Percentiles rank a stretch among this genome's conserved stretches.
Evolutionary conservation across 2,888 invertebrate genomes (phyloP).

Genomic region (Drosophila neoperkinsi): DNA sequence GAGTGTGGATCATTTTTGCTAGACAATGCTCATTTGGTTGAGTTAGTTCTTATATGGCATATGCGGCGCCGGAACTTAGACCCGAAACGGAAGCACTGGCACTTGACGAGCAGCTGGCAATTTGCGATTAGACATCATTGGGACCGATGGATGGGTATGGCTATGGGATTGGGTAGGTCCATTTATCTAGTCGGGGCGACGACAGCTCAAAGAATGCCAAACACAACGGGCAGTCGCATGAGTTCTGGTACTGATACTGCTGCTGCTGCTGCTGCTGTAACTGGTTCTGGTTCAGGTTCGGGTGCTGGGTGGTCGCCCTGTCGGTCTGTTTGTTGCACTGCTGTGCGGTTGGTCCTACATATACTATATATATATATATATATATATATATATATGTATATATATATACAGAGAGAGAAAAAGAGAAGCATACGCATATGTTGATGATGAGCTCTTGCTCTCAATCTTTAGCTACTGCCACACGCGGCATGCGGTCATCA

Average conservation of each 20-base stretch:
- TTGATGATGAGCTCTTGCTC: conserved; percentile 64
- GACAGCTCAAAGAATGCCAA: conserved; percentile 80
- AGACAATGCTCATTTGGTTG: conserved; percentile 8
- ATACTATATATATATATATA: neutral
- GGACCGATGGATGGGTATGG: conserved; percentile 16
- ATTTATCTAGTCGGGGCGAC: conserved; percentile 73
- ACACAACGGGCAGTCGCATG: conserved; percentile 66
- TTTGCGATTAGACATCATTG: conserved; percentile 60
- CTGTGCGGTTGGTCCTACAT: conserved; percentile 62
- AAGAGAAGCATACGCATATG: conserved; percentile 52
- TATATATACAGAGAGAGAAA: neutral
- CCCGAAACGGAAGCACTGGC: conserved; percentile 68
- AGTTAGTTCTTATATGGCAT: conserved; percentile 52
- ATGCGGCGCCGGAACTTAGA: conserved; percentile 73
- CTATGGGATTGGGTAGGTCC: conserved; percentile 28
- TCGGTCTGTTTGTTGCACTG: conserved; percentile 64
- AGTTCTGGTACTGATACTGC: conserved; percentile 26
- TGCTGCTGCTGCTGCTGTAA: conserved; percentile 10
- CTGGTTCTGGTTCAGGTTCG: conserved; percentile 26
- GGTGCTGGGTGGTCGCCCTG: conserved; percentile 70
- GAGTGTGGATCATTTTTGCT: neutral
- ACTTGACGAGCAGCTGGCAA: conserved; percentile 78
- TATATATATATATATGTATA: neutral
- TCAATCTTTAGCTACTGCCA: conserved; percentile 63
- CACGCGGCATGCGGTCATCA: conserved; percentile 81